These are phyloP conservation scores for Halcyon leucocephala DNA, from an alignment of 2,797 vertebrate species.

Conservation along the genomic window DNA sequence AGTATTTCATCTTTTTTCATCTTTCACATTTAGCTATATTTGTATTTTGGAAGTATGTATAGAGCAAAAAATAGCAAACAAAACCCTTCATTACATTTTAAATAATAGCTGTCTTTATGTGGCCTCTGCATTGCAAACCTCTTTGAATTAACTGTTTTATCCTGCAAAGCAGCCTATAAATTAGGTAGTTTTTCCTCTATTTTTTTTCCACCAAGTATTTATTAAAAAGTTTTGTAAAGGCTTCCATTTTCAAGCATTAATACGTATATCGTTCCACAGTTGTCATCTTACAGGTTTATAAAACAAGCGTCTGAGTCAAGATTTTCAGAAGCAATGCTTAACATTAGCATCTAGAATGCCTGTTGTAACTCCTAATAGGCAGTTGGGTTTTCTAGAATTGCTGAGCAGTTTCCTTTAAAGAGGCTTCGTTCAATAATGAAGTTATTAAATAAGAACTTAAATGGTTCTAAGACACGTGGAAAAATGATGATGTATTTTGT, in stretches of 20 bases:
- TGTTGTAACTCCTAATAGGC: not conserved
- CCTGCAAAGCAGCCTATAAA: not conserved
- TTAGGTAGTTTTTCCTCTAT: not conserved
- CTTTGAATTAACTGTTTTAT: not conserved
- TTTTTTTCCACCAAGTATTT: not conserved
- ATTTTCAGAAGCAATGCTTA: not conserved
- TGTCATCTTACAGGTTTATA: not conserved
- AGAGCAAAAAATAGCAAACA: not conserved
- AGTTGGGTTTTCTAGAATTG: not conserved
- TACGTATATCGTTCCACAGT: not conserved
- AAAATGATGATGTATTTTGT: not conserved
- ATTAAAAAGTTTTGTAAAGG: not conserved
- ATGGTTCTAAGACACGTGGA: not conserved
- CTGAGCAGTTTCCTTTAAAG: not conserved
- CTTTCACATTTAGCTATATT: not conserved
- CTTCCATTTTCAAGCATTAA: not conserved
- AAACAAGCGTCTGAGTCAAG: not conserved
- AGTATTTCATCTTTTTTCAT: not conserved
- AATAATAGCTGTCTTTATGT: not conserved
- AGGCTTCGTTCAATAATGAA: not conserved
- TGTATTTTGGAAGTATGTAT: not conserved
- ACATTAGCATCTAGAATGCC: not conserved
- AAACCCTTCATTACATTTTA: not conserved
- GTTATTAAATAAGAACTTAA: not conserved
- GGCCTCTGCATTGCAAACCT: not conserved